phyloP scores from a whole-genome alignment of 2,888 invertebrate species.

The Epistrophe eligans region DNA sequence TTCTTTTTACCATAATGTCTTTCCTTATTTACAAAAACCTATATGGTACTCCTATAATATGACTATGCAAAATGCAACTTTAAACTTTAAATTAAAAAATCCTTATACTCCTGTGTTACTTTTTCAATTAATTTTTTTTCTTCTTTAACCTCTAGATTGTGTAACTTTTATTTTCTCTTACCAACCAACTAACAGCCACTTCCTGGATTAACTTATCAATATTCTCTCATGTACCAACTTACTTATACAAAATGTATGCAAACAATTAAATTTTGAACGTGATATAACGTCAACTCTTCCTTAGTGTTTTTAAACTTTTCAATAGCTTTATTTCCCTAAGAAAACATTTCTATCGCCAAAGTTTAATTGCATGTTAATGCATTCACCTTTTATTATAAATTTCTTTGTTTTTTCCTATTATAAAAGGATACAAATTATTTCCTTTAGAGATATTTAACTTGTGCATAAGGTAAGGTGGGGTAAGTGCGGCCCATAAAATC shows the following conservation, averaged over 20 bases:
- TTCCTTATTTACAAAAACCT: too few relatives aligned
- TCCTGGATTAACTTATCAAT: background rate
- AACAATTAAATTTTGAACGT: background rate
- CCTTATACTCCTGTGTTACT: background rate
- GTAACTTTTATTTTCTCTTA: background rate
- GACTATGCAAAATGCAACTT: background rate
- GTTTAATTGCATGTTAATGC: background rate
- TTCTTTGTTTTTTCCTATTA: background rate
- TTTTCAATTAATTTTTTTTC: background rate
- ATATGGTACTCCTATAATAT: background rate
- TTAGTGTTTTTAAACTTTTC: background rate
- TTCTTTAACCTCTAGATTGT: background rate
- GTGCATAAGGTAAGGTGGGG: too few relatives aligned
- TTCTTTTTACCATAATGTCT: too few relatives aligned
- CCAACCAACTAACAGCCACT: background rate
- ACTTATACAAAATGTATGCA: background rate
- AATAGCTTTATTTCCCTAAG: background rate
- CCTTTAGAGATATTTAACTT: background rate
- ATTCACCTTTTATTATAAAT: background rate
- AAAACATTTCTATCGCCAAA: background rate
- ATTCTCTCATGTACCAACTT: background rate
- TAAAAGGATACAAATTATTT: background rate
- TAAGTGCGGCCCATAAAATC: too few relatives aligned
- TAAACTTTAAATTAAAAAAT: constrained; percentile 8
- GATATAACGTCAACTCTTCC: background rate